Evolutionary conservation across 2,888 invertebrate genomes (phyloP).

Genomic region (Chymomyza caudatula): DNA sequence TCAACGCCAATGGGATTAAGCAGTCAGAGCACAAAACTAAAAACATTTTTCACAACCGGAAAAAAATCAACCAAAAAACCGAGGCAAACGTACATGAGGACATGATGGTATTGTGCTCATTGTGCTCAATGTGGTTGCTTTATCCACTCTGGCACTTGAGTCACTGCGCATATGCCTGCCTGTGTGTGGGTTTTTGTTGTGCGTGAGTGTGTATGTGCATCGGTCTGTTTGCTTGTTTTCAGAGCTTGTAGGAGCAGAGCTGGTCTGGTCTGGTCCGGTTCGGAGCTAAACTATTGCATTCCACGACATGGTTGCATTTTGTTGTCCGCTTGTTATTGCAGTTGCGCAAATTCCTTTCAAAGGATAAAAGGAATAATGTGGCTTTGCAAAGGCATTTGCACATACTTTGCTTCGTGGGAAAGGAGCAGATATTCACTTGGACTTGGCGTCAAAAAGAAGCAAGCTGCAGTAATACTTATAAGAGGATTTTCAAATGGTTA

Average conservation of each 20-base stretch:
- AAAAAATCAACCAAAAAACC: neutral
- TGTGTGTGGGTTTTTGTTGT: neutral
- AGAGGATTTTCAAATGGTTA: conserved; percentile 72
- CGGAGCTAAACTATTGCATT: neutral
- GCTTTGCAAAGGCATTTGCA: conserved; percentile 73
- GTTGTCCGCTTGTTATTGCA: conserved; percentile 62
- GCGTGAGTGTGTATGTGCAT: neutral
- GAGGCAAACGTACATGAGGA: neutral
- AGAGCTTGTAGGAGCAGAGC: neutral
- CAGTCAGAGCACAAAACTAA: conserved; percentile 24
- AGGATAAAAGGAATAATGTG: conserved; percentile 74
- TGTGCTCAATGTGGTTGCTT: neutral
- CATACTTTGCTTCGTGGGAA: conserved; percentile 56
- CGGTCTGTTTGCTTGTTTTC: neutral
- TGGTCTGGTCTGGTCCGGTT: neutral
- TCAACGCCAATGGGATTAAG: conserved; percentile 8
- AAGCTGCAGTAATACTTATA: conserved; percentile 69
- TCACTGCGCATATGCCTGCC: neutral
- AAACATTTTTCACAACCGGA: conserved; percentile 31
- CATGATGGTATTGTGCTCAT: neutral
- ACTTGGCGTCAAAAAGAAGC: conserved; percentile 65
- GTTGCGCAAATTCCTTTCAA: conserved; percentile 69
- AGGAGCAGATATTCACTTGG: conserved; percentile 10
- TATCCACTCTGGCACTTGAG: neutral
- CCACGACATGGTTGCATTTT: conserved; percentile 24